Evolutionary conservation across 2,797 vertebrate genomes (phyloP).

Genomic region (Hydrocynus forskahlii): DNA sequence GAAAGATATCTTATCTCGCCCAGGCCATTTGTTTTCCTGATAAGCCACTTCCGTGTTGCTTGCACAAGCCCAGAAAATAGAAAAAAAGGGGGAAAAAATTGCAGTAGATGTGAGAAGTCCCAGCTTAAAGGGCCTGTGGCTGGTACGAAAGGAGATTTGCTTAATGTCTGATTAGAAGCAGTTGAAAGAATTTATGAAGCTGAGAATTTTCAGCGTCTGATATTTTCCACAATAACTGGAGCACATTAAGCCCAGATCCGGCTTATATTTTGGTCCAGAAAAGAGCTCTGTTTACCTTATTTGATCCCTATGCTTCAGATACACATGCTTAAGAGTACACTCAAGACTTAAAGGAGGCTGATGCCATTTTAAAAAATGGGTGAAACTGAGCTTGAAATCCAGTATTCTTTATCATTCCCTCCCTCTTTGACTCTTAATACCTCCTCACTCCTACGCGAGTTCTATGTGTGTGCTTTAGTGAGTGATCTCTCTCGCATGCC

Average conservation of each 20-base stretch:
- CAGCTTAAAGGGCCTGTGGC: background rate
- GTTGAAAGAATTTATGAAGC: constrained; percentile 13
- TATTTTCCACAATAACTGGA: constrained; percentile 17
- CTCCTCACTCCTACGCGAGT: constrained; percentile 29
- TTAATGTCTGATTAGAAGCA: constrained; percentile 20
- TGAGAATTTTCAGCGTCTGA: background rate
- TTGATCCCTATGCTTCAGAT: background rate
- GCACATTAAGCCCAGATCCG: background rate
- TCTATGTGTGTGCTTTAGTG: constrained; percentile 13
- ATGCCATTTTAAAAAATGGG: background rate
- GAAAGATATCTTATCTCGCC: background rate
- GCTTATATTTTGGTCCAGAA: background rate
- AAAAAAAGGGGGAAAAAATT: background rate
- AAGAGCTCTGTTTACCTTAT: background rate
- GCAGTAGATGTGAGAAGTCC: background rate
- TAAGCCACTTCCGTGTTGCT: constrained; percentile 4
- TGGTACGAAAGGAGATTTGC: background rate
- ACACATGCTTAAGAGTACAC: background rate
- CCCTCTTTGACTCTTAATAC: constrained; percentile 35
- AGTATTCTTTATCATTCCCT: constrained; percentile 32
- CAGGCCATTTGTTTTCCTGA: background rate
- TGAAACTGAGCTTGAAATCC: constrained; percentile 26
- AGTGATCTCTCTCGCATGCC: constrained; percentile 44
- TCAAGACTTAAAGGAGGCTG: constrained; percentile 4
- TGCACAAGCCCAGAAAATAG: background rate